Percentiles rank a stretch among this genome's conserved stretches.
Evolutionary conservation across 1,140 invertebrate species (phyloP).

Genomic region (Anastrepha obliqua): DNA sequence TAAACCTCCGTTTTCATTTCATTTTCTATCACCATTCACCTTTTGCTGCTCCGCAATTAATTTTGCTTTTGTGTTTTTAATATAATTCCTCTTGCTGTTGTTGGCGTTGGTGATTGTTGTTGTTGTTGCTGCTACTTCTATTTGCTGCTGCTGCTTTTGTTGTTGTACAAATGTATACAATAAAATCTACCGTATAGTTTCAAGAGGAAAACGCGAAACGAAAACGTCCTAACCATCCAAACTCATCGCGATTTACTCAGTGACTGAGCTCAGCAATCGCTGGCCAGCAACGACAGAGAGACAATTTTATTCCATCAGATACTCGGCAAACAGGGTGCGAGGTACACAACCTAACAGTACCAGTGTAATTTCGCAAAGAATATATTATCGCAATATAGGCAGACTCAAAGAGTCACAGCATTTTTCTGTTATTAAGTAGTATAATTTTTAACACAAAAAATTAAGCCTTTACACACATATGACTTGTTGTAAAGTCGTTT

Average conservation of each 20-base stretch:
- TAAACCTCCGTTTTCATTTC: conserved; percentile 16
- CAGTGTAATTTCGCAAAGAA: too few species aligned
- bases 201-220: conserved; percentile 56
- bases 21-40: conserved; percentile 42
- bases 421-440: too few species aligned
- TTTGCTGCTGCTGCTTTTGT: conserved; percentile 23
- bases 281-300: conserved; percentile 23
- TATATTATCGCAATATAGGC: too few species aligned
- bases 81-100: conserved; percentile 48
- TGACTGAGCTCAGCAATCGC: conserved; percentile 58
- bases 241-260: conserved; percentile 61
- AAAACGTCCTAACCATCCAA: conserved; percentile 57
- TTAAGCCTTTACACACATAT: too few species aligned
- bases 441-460: too few species aligned
- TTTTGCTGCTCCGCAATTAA: conserved; percentile 51
- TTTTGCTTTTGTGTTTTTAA: conserved; percentile 48
- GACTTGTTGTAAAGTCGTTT: too few species aligned
- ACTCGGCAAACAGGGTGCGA: not conserved
- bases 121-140: not conserved
- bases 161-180: conserved; percentile 43
- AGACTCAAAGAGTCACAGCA: too few species aligned
- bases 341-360: not conserved
- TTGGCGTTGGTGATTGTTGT: conserved; percentile 15
- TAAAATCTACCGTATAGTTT: conserved; percentile 54
- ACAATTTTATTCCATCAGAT: not conserved